Base-by-base conservation (phyloP, 2,113 vertebrate genomes). In the Antechinus stuartii region DNA sequence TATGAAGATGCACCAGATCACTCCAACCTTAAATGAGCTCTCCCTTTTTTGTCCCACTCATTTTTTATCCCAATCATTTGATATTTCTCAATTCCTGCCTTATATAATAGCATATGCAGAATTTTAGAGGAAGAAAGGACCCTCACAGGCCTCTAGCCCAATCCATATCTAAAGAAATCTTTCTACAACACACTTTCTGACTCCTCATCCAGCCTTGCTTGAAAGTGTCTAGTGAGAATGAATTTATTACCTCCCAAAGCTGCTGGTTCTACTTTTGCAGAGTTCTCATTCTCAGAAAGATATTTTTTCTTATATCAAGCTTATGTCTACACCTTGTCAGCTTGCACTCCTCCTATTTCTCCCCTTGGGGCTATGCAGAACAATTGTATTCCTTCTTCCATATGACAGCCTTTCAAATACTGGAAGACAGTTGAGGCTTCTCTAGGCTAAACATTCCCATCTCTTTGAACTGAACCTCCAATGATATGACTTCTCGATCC, bases 21-120 rank as follows among this genome's bases (percentile, higher is more conserved):
- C 27, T 24, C 27, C n/a, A 76, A 92, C 12, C 10, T 46, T 50
- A 84, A 42, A 35, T 54, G 52, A n/a, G 47, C 84, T 54, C 22
- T 93, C 90, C 35, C 24, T 90, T 52, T 54, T 93, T 25, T 91
- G 55, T 89, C 25, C 3, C 90, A 47, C n/a, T 90, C 68, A 91
- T 84, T 84, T 84, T 84, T 84, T 84, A 84, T 84, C 35, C 57
- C 68, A 91, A 49, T 56, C 76, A 25, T n/a, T 92, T 96, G 35
- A 49, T 94, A 52, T 24, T 91, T 94, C 91, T 92, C 54, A 91
- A 25, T 1, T 11, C 42, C 2, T 10, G 68, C 7, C 19, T 61
- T 92, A 7, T 89, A 47, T 91, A 68, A 24, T 27, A 94, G 89
- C 8, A 54, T 42, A 19, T 42, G 68, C n/a, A 84, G 68, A 84